These are phyloP conservation scores for Halcyon chelicuti DNA, from an alignment of 2,797 vertebrate genomes.

Conservation along the genomic window DNA sequence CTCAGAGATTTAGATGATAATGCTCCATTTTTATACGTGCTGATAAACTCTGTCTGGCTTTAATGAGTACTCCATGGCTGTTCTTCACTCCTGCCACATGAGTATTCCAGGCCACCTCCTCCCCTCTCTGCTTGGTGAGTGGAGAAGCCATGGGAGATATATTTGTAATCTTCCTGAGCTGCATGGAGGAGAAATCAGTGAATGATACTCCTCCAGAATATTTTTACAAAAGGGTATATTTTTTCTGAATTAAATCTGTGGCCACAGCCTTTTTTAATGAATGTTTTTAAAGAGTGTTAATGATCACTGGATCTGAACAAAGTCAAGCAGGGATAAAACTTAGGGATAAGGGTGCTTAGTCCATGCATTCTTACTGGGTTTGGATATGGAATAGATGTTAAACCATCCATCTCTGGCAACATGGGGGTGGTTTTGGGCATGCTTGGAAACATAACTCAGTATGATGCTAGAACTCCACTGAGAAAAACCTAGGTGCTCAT, in stretches of 20 bases:
- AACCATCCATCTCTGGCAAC: not conserved
- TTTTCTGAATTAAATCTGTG: not conserved
- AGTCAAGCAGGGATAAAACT: not conserved
- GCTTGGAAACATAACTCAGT: not conserved
- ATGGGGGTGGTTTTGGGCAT: not conserved
- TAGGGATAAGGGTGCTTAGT: not conserved
- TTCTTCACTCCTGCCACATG: not conserved
- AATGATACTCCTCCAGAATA: not conserved
- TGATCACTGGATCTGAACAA: not conserved
- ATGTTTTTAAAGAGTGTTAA: not conserved
- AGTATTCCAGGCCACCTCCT: not conserved
- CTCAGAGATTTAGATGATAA: not conserved
- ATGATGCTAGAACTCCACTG: not conserved
- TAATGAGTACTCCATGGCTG: not conserved
- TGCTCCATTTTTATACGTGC: not conserved
- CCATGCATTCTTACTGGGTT: not conserved
- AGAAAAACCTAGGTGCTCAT: not conserved
- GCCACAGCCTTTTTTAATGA: not conserved
- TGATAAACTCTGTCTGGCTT: not conserved
- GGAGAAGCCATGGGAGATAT: not conserved
- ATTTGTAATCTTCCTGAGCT: not conserved
- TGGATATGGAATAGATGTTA: not conserved
- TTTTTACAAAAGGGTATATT: not conserved
- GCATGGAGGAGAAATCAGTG: not conserved
- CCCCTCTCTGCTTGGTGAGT: not conserved